Percentiles rank a stretch among this genome's conserved stretches.
These are phyloP conservation scores for Coryphaenoides rupestris DNA, from an alignment of 2,113 vertebrate species.

Conservation along the genomic window DNA sequence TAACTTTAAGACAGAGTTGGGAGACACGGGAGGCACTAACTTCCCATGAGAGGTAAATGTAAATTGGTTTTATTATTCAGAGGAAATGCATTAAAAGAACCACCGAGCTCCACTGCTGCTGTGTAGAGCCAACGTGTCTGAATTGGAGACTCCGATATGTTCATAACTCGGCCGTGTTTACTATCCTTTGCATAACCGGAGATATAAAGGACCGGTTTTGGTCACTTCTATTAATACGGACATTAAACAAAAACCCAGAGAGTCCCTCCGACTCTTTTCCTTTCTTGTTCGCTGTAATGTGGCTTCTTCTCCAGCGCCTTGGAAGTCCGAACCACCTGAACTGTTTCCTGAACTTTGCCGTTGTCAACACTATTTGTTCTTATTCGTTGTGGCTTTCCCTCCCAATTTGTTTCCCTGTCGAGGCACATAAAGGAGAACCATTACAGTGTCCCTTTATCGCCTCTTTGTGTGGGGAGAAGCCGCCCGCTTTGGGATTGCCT, in stretches of 20 bases:
- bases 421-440: slow-evolving; percentile 51
- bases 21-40: slow-evolving; percentile 26
- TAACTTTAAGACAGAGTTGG: slow-evolving; percentile 25
- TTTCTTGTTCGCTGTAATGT: slow-evolving; percentile 50
- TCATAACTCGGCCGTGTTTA: slow-evolving; percentile 54
- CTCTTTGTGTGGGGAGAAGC: neutral
- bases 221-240: slow-evolving; percentile 55
- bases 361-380: slow-evolving; percentile 65
- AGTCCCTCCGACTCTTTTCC: slow-evolving; percentile 59
- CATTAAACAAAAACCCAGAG: slow-evolving; percentile 59
- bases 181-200: slow-evolving; percentile 49
- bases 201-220: slow-evolving; percentile 45
- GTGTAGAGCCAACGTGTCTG: slow-evolving; percentile 40
- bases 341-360: slow-evolving; percentile 61
- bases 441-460: slow-evolving; percentile 37
- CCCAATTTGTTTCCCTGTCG: slow-evolving; percentile 51
- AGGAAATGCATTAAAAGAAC: slow-evolving; percentile 12
- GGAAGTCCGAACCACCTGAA: slow-evolving; percentile 57
- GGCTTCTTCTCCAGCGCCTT: slow-evolving; percentile 47
- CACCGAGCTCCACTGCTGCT: slow-evolving; percentile 6
- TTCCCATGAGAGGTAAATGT: slow-evolving; percentile 52
- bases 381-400: slow-evolving; percentile 49
- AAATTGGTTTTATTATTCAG: slow-evolving; percentile 31
- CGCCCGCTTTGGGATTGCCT: neutral
- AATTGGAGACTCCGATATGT: slow-evolving; percentile 47